Percentiles rank a stretch among this genome's conserved stretches.
Conservation (phyloP, 2,797 vertebrate species). For the Pangasius macronema region DNA sequence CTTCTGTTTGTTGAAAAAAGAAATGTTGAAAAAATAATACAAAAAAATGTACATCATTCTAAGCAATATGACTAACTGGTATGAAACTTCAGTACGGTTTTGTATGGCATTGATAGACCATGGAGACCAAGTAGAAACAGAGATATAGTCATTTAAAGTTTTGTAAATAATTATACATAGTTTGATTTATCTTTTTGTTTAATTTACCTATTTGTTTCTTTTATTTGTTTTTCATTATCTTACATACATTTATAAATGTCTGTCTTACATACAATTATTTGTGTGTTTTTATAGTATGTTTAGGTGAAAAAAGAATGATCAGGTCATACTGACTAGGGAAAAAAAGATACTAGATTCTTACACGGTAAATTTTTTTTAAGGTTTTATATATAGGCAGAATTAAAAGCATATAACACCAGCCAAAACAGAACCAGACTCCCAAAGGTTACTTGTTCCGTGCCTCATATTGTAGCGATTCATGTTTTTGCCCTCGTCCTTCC, state of each 20-base stretch:
- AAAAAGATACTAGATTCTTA: neutral
- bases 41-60: neutral
- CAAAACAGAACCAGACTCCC: neutral
- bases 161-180: neutral
- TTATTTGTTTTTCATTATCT: no score
- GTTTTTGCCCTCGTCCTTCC: neutral
- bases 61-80: neutral
- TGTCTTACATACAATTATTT: no score
- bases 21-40: neutral
- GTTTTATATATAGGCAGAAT: neutral
- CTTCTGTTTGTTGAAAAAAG: neutral
- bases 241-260: neutral
- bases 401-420: neutral
- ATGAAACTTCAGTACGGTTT: neutral
- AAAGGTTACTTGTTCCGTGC: neutral
- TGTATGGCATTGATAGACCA: neutral
- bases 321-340: neutral
- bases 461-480: neutral
- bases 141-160: neutral
- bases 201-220: no score
- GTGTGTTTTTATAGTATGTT: neutral
- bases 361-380: neutral
- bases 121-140: no score
- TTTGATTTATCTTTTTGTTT: no score
- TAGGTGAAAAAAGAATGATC: neutral